These are phyloP conservation scores for Epinephelus fuscoguttatus DNA, from an alignment of 2,113 vertebrate species.

Conservation along the genomic window DNA sequence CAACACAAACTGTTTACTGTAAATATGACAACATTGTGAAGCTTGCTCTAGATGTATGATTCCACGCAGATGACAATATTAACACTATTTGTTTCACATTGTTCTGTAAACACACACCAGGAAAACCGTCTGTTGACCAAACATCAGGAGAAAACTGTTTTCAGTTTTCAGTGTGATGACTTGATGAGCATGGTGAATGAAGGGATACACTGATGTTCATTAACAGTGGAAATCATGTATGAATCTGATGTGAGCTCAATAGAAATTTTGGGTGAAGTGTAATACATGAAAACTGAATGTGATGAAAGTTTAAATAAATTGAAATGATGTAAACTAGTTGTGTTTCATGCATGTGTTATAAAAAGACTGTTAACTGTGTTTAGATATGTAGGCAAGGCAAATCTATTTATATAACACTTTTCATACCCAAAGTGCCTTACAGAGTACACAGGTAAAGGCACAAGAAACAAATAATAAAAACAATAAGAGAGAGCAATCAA, in stretches of 20 bases:
- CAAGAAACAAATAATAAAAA: too few species aligned
- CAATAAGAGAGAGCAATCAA: too few species aligned
- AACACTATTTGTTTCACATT: constrained; percentile 64
- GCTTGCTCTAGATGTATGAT: constrained; percentile 31
- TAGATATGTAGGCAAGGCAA: too few species aligned
- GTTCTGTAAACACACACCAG: constrained; percentile 28
- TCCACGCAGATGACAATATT: constrained; percentile 39
- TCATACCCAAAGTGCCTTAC: too few species aligned
- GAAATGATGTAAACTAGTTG: constrained; percentile 29
- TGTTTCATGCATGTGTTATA: constrained; percentile 5
- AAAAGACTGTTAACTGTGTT: too few species aligned
- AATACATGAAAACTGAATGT: constrained; percentile 32
- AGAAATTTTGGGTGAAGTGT: constrained; percentile 17
- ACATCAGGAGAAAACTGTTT: constrained; percentile 6
- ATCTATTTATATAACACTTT: too few species aligned
- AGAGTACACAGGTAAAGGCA: too few species aligned
- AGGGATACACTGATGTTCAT: constrained; percentile 16
- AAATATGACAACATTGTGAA: constrained; percentile 24
- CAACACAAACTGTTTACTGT: constrained; percentile 30
- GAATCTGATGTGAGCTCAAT: constrained; percentile 23
- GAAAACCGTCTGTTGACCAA: neutral
- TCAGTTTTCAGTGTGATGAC: constrained; percentile 34
- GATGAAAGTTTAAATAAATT: constrained; percentile 59
- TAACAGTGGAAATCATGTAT: constrained; percentile 6
- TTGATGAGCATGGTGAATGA: constrained; percentile 8